Conservation (phyloP, 2,113 vertebrate species). For the Erpornis zantholeuca region DNA sequence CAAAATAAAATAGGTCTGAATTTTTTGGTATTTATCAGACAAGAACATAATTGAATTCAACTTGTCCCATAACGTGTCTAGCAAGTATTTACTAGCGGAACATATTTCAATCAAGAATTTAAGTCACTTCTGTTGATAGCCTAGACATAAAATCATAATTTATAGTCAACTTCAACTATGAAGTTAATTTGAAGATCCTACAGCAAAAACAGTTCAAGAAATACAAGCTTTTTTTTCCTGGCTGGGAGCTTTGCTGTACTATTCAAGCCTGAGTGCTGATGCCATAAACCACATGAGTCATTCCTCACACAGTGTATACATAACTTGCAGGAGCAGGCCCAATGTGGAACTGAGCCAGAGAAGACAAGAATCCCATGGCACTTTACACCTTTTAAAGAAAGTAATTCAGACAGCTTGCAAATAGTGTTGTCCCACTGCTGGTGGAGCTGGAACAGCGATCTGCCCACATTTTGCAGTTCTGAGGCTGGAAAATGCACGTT, state of each 20-base stretch:
- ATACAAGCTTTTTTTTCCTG: background rate
- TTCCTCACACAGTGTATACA: background rate
- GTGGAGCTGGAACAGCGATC: background rate
- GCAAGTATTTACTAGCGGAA: background rate
- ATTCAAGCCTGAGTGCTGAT: background rate
- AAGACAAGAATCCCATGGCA: background rate
- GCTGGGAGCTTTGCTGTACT: background rate
- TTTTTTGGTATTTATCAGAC: background rate
- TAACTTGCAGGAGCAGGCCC: background rate
- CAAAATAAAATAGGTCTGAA: background rate
- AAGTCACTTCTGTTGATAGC: background rate
- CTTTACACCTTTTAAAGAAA: background rate
- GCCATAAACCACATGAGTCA: background rate
- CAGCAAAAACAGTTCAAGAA: background rate
- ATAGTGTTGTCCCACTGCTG: background rate
- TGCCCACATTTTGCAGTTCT: background rate
- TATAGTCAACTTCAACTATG: background rate
- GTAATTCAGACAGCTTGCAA: background rate
- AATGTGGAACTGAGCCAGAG: background rate
- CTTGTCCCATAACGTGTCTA: background rate
- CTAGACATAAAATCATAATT: background rate
- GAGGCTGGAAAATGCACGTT: background rate
- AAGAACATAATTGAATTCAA: background rate
- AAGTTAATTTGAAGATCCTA: background rate
- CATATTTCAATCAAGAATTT: background rate